Evolutionary conservation across 2,888 invertebrate genomes (phyloP).

Genomic region (Mesorhabditis spiculigera): DNA sequence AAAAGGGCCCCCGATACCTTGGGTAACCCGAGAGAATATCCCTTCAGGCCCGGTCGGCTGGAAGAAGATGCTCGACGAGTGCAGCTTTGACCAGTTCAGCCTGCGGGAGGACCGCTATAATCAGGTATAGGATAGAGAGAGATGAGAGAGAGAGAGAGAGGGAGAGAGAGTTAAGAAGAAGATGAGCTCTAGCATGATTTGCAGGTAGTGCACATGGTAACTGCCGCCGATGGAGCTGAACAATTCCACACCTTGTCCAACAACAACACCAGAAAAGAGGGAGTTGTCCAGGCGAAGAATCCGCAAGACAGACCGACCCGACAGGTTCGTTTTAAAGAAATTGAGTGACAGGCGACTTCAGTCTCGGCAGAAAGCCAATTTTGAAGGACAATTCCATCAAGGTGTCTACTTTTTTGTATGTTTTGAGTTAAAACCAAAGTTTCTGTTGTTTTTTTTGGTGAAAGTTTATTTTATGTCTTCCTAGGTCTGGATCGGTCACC

Average conservation of each 20-base stretch:
- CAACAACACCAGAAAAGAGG: constrained; percentile 88
- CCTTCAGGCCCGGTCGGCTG: constrained; percentile 68
- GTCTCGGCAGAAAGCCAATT: background rate
- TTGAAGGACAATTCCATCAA: background rate
- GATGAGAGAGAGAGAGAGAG: too few species aligned
- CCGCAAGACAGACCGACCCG: constrained; percentile 88
- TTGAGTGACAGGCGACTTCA: too few species aligned
- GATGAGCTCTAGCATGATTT: background rate
- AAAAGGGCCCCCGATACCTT: too few species aligned
- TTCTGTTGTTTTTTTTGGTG: background rate
- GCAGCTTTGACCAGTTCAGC: constrained; percentile 68
- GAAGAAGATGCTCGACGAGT: constrained; percentile 86
- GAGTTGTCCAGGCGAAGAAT: constrained; percentile 80
- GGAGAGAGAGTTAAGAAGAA: background rate
- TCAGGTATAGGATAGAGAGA: constrained; percentile 78
- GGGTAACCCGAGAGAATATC: too few species aligned
- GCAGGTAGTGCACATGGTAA: constrained; percentile 67
- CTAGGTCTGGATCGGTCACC: constrained; percentile 93
- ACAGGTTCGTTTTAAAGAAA: constrained; percentile 62
- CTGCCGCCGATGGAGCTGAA: constrained; percentile 97
- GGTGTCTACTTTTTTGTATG: too few species aligned
- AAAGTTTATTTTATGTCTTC: constrained; percentile 5
- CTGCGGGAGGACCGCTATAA: constrained; percentile 74
- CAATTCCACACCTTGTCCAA: constrained; percentile 95
- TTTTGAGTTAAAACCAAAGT: too few species aligned